Base-by-base conservation (phyloP, 2,113 vertebrate species). In the Butorides virescens region DNA sequence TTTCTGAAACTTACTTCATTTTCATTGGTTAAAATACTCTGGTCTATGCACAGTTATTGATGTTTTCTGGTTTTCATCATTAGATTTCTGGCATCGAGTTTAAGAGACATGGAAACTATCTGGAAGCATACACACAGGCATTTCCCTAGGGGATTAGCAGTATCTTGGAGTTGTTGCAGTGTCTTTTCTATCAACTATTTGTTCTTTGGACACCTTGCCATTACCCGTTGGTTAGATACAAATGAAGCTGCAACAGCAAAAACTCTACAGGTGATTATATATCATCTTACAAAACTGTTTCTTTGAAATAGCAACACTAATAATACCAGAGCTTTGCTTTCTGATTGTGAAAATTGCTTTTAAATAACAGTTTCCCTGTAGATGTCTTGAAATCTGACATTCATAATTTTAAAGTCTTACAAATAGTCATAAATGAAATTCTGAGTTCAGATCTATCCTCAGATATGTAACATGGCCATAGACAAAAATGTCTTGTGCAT, bases 301-400 rank as follows among this genome's bases (percentile, higher is more conserved):
- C 32, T 92, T 79, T 84, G 52, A 88, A 91, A 80, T 6, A 49
- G 34, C 42, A 84, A 66, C n/a, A 67, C 30, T 81, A 91, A 49
- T 75, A 85, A 85, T 68, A 89, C 17, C 53, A 79, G 27, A 83
- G 49, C 34, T 72, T 67, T 87, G 36, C 23, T 37, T 92, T 65
- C 39, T 56, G 36, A 72, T 62, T 72, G 56, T 1, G 7, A 81
- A 93, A 91, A 78, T n/a, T 89, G 36, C 70, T 93, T 92, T 96
- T 80, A 93, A 95, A 77, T 82, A 88, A 56, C 23, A 53, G 67
- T 67, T 93, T 80, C 39, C 10, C 16, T 0, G 4, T 32, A 82
- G 44, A 87, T 68, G 80, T 66, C 80, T 95, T 91, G 36, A 95
- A 92, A 95, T 49, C 30, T 92, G 80, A 88, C 66, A 92, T 91